phyloP scores from a whole-genome alignment of 2,113 vertebrate genomes.

The Gallinago undulata region DNA sequence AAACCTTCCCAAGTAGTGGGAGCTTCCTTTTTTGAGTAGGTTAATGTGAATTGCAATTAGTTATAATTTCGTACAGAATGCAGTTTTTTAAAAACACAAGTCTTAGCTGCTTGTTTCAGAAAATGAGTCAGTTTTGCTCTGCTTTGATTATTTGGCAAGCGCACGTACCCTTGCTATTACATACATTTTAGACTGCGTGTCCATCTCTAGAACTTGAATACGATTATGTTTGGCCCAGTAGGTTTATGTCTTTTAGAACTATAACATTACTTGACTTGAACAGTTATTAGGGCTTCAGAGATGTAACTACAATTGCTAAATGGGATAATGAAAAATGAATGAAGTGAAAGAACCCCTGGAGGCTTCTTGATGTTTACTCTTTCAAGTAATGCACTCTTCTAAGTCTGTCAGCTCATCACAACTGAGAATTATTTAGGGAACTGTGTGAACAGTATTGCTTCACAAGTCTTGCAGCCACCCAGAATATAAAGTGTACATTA shows the following conservation, averaged over 20 bases:
- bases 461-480: background rate
- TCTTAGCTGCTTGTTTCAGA: background rate
- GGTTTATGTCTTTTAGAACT: slow-evolving; percentile 35
- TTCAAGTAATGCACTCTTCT: slow-evolving; percentile 36
- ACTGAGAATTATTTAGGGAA: slow-evolving; percentile 30
- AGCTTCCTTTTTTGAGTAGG: background rate
- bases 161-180: background rate
- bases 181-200: background rate
- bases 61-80: background rate
- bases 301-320: slow-evolving; percentile 39
- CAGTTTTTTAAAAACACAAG: background rate
- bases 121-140: slow-evolving; percentile 12
- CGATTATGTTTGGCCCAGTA: slow-evolving; percentile 29
- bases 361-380: slow-evolving; percentile 39
- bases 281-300: slow-evolving; percentile 39
- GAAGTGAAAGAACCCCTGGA: slow-evolving; percentile 36
- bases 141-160: slow-evolving; percentile 6
- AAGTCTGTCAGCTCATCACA: slow-evolving; percentile 46
- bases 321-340: slow-evolving; percentile 24
- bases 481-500: background rate
- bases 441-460: slow-evolving; percentile 16
- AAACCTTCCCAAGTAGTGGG: background rate
- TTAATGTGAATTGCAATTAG: slow-evolving; percentile 17
- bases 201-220: background rate
- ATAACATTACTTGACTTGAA: slow-evolving; percentile 27